Percentiles rank a stretch among this genome's conserved stretches.
These are phyloP conservation scores for Uria aalge DNA, from an alignment of 2,113 vertebrate genomes.

Conservation along the genomic window DNA sequence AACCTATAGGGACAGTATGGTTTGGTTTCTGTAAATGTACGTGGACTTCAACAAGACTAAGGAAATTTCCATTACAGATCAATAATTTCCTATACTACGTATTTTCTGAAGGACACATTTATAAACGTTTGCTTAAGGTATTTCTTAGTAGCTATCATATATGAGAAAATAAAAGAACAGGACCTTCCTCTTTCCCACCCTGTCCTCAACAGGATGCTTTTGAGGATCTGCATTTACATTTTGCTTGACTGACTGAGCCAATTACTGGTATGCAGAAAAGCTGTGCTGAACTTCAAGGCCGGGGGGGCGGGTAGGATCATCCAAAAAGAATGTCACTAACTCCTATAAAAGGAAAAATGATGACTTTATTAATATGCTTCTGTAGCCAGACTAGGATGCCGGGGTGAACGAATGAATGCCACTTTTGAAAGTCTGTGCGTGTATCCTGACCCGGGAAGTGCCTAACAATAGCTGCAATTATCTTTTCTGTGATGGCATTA, in stretches of 20 bases:
- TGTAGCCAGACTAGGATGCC: slow-evolving; percentile 29
- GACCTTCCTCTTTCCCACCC: neutral
- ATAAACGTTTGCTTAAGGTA: neutral
- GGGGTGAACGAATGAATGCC: neutral
- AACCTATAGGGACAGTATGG: neutral
- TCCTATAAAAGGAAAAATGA: neutral
- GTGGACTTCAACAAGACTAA: neutral
- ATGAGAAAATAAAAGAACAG: neutral
- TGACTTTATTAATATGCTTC: slow-evolving; percentile 15
- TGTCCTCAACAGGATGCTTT: slow-evolving; percentile 35
- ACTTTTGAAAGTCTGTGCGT: slow-evolving; percentile 41
- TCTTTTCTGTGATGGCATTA: slow-evolving; percentile 39
- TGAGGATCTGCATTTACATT: slow-evolving; percentile 38
- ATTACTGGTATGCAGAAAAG: slow-evolving; percentile 27
- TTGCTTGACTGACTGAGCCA: slow-evolving; percentile 33
- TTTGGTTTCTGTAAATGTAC: neutral
- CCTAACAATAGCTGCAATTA: slow-evolving; percentile 63
- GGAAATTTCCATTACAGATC: neutral
- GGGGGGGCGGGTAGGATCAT: neutral
- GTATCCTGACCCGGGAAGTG: slow-evolving; percentile 55
- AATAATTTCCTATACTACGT: neutral
- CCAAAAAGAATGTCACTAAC: slow-evolving; percentile 12
- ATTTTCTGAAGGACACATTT: neutral
- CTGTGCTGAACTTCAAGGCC: slow-evolving; percentile 14
- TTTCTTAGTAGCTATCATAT: neutral